phyloP scores from a whole-genome alignment of 2,113 vertebrate species.

The Oncorhynchus tshawytscha region DNA sequence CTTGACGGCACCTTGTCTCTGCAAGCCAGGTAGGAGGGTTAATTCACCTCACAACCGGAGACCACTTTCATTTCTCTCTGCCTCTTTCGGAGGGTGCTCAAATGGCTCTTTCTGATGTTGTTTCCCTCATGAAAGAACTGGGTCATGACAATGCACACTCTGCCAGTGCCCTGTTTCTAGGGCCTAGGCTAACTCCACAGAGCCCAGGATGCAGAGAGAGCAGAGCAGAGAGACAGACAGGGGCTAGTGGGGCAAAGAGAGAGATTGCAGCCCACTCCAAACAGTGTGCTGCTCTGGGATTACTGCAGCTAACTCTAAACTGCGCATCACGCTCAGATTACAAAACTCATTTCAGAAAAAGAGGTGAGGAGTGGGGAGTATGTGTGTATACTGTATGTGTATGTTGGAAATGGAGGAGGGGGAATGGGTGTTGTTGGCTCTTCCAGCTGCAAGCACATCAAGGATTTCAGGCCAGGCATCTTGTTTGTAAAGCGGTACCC shows the following conservation, averaged over 20 bases:
- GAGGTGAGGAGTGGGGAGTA: constrained; percentile 24
- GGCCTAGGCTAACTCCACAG: constrained; percentile 35
- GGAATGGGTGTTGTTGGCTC: constrained; percentile 29
- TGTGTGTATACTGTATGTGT: constrained; percentile 17
- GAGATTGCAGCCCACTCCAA: constrained; percentile 49
- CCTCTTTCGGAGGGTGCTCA: constrained; percentile 32
- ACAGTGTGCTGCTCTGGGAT: constrained; percentile 45
- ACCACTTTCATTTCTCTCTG: constrained; percentile 29
- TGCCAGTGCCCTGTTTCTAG: constrained; percentile 45
- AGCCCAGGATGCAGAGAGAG: constrained; percentile 24
- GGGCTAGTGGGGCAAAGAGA: constrained; percentile 29
- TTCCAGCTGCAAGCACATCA: constrained; percentile 41
- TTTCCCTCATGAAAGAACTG: constrained; percentile 55
- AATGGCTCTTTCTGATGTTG: constrained; percentile 57
- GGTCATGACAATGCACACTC: constrained; percentile 57
- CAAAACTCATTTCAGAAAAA: constrained; percentile 42
- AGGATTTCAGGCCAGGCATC: constrained; percentile 41
- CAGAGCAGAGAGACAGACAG: constrained; percentile 25
- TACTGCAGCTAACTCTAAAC: constrained; percentile 46
- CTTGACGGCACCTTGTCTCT: constrained; percentile 38
- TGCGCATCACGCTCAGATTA: constrained; percentile 53
- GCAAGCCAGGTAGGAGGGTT: constrained; percentile 40
- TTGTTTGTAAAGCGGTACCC: constrained; percentile 59
- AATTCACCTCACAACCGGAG: constrained; percentile 30
- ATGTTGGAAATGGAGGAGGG: neutral